Conservation (phyloP, 2,797 vertebrate species). For the Botia almorhae region DNA sequence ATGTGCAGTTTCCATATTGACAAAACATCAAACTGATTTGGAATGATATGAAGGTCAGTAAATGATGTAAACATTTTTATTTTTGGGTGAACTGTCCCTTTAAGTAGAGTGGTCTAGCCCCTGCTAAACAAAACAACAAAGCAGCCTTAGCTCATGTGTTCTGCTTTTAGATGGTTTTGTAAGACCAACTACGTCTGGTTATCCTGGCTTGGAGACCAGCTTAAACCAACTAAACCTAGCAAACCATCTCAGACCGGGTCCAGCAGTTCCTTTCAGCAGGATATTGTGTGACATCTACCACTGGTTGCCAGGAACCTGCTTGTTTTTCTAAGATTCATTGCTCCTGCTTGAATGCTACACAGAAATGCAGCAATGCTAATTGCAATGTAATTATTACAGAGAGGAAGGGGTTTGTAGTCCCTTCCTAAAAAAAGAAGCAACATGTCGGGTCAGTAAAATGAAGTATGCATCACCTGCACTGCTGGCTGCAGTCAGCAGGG, state of each 20-base stretch:
- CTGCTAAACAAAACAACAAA: no score
- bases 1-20: background rate
- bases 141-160: no score
- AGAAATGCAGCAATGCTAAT: slow-evolving; percentile 5
- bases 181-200: background rate
- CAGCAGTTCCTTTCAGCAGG: no score
- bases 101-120: no score
- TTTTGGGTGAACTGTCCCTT: no score
- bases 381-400: slow-evolving; percentile 23
- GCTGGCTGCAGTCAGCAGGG: slow-evolving; percentile 59
- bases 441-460: slow-evolving; percentile 47
- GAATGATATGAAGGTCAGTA: no score
- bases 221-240: background rate
- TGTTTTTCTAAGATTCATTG: background rate
- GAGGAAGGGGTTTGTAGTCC: background rate
- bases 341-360: background rate
- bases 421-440: slow-evolving; percentile 5
- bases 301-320: no score
- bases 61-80: no score
- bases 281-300: background rate
- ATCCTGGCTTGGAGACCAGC: background rate
- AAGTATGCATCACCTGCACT: slow-evolving; percentile 52
- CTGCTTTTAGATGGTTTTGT: background rate
- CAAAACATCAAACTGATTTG: no score
- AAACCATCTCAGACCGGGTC: background rate